Evolutionary conservation across 2,113 vertebrate genomes (phyloP).

Genomic region (Toxotes jaculatrix): DNA sequence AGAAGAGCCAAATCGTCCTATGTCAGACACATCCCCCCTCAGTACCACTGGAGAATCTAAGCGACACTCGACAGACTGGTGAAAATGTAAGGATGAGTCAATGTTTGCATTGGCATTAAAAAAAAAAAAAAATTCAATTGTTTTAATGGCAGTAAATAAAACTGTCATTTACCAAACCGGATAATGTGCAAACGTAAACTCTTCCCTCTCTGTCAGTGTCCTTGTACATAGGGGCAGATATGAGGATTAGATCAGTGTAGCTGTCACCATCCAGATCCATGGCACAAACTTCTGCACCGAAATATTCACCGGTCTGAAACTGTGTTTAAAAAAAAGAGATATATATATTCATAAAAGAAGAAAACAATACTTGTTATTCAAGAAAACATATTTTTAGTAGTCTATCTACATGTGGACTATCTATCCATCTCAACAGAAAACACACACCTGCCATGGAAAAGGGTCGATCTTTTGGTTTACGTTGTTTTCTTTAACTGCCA

Average conservation of each 20-base stretch:
- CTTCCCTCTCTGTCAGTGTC: slow-evolving; percentile 82
- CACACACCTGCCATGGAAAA: slow-evolving; percentile 54
- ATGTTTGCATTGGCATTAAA: background rate
- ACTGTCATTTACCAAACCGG: slow-evolving; percentile 50
- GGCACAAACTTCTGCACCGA: slow-evolving; percentile 86
- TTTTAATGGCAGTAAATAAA: background rate
- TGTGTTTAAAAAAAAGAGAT: slow-evolving; percentile 5
- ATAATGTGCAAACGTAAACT: slow-evolving; percentile 82
- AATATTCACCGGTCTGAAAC: slow-evolving; percentile 88
- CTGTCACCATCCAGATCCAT: slow-evolving; percentile 79
- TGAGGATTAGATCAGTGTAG: slow-evolving; percentile 83
- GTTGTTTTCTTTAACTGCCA: accelerated
- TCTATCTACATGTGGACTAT: background rate
- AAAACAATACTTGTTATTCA: background rate
- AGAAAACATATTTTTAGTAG: background rate
- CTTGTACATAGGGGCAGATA: slow-evolving; percentile 84
- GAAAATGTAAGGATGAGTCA: slow-evolving; percentile 19
- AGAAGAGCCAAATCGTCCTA: slow-evolving; percentile 82
- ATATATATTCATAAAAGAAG: background rate
- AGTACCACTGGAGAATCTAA: slow-evolving; percentile 51
- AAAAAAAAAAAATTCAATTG: accelerated
- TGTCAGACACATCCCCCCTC: slow-evolving; percentile 58
- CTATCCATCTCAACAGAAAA: background rate
- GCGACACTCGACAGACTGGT: slow-evolving; percentile 51
- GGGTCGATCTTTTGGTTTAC: slow-evolving; percentile 36